phyloP scores from a whole-genome alignment of 1,140 invertebrate genomes.

The Aradophagus sp. region DNA sequence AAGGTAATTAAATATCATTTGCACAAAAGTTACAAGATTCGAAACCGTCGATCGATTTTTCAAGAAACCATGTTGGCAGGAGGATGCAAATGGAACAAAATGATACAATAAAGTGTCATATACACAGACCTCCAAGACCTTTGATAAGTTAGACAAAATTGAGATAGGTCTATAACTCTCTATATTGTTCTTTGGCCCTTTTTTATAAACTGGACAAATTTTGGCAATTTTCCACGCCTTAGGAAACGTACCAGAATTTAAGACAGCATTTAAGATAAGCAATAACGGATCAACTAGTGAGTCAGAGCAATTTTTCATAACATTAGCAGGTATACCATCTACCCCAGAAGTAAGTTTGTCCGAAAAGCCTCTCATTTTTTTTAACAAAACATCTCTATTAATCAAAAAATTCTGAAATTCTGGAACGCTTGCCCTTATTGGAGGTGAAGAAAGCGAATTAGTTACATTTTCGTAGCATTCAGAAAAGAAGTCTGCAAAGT shows the following conservation, averaged over 20 bases:
- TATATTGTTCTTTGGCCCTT: too few relatives aligned
- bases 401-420: not conserved
- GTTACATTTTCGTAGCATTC: too few relatives aligned
- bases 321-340: not conserved
- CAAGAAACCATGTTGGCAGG: not conserved
- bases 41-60: conserved; percentile 8
- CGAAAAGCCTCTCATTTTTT: not conserved
- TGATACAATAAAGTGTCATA: not conserved
- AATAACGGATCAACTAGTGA: not conserved
- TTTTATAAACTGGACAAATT: too few relatives aligned
- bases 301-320: not conserved
- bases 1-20: conserved; percentile 2
- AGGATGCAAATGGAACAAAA: not conserved
- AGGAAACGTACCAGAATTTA: not conserved
- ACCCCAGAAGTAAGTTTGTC: conserved; percentile 2
- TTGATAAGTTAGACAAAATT: too few relatives aligned
- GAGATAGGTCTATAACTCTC: too few relatives aligned
- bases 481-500: too few relatives aligned
- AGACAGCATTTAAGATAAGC: not conserved
- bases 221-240: not conserved
- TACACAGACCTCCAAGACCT: not conserved
- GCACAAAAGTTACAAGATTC: conserved; percentile 11
- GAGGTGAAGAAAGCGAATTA: too few relatives aligned
- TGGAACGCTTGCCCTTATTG: too few relatives aligned
- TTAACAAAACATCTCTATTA: not conserved